These are phyloP conservation scores for Phasianus colchicus DNA, from an alignment of 2,113 vertebrate genomes.

Conservation along the genomic window DNA sequence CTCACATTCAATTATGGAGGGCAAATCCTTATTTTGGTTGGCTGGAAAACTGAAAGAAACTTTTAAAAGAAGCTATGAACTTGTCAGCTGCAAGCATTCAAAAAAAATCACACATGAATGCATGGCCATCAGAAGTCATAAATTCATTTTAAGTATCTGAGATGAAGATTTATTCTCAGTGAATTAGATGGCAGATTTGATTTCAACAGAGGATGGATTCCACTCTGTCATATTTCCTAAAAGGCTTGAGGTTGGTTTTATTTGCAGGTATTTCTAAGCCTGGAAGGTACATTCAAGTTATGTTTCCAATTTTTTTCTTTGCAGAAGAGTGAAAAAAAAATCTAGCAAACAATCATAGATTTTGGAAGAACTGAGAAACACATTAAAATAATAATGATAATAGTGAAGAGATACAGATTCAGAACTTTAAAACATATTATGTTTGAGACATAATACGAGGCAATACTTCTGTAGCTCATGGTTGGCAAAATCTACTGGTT, in stretches of 20 bases:
- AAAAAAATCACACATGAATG: neutral
- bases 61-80: neutral
- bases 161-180: constrained; percentile 22
- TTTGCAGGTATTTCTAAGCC: constrained; percentile 31
- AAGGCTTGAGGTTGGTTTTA: constrained; percentile 23
- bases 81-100: neutral
- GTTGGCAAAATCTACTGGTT: neutral
- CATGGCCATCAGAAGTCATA: constrained; percentile 7
- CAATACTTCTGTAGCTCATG: neutral
- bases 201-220: constrained; percentile 24
- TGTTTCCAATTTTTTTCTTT: neutral
- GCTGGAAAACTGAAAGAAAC: neutral
- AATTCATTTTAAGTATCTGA: constrained; percentile 15
- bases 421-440: neutral
- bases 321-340: neutral
- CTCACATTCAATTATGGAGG: neutral
- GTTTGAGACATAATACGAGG: neutral
- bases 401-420: neutral
- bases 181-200: constrained; percentile 35
- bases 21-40: neutral
- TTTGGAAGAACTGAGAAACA: neutral
- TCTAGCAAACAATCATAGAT: neutral
- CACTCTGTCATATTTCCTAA: neutral
- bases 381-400: neutral
- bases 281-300: constrained; percentile 1